These are phyloP conservation scores for Agapostemon virescens DNA, from an alignment of 2,888 invertebrate species.

Conservation along the genomic window DNA sequence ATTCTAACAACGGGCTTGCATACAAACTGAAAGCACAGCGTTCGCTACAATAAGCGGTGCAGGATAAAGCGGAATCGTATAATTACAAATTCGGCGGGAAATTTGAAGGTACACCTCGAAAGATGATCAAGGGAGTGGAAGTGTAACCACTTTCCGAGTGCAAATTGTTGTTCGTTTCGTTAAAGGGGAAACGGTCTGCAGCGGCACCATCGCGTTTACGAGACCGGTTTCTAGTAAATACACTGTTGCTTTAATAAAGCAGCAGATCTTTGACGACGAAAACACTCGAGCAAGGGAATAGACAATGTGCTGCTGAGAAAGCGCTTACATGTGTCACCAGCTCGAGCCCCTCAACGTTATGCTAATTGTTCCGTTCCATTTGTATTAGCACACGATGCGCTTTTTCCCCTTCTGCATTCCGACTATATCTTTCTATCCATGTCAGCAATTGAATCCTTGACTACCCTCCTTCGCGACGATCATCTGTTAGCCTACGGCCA, in stretches of 20 bases:
- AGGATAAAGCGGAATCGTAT: conserved; percentile 28
- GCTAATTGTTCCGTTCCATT: conserved; percentile 21
- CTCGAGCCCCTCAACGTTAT: conserved; percentile 23
- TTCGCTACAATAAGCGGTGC: background rate
- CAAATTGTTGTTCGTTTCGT: conserved; percentile 56
- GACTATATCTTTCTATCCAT: background rate
- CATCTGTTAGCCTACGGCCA: background rate
- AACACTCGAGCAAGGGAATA: conserved; percentile 52
- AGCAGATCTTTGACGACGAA: conserved; percentile 56
- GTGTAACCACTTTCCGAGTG: conserved; percentile 37
- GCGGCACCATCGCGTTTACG: conserved; percentile 40
- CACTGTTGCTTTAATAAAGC: conserved; percentile 54
- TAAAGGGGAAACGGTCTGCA: conserved; percentile 35
- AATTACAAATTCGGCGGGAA: conserved; percentile 39
- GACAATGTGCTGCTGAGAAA: conserved; percentile 24
- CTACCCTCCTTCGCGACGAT: background rate
- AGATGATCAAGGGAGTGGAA: conserved; percentile 52
- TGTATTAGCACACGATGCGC: conserved; percentile 14
- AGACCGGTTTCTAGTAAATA: conserved; percentile 50
- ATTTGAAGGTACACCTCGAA: conserved; percentile 25
- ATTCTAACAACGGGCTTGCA: background rate
- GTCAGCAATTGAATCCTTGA: background rate
- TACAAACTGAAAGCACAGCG: background rate
- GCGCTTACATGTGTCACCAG: conserved; percentile 30
- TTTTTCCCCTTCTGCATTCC: background rate